Conservation (phyloP, 1,140 invertebrate species). For the Leptoteleia sp. region DNA sequence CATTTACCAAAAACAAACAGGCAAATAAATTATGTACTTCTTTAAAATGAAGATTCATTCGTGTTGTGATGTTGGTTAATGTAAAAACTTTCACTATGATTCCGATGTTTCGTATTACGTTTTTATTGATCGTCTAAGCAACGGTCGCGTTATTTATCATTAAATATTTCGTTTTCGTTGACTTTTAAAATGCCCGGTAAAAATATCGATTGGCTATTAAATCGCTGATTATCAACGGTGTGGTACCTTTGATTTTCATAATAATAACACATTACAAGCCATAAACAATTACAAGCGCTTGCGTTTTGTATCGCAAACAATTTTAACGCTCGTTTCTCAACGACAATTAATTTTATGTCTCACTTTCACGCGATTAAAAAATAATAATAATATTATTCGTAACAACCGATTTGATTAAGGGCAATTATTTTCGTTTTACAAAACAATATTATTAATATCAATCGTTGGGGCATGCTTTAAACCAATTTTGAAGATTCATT, state of each 20-base stretch:
- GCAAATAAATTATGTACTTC: slow-evolving; percentile 14
- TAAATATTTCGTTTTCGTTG: slow-evolving; percentile 30
- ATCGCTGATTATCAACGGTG: slow-evolving; percentile 35
- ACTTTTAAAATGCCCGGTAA: slow-evolving; percentile 27
- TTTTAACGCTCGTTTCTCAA: slow-evolving; percentile 34
- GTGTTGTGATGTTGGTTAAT: slow-evolving; percentile 18
- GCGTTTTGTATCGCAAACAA: slow-evolving; percentile 19
- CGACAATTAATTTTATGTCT: slow-evolving; percentile 28
- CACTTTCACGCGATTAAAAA: too few species aligned
- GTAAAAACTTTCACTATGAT: slow-evolving; percentile 32
- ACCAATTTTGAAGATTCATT: too few species aligned
- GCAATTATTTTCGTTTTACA: too few species aligned
- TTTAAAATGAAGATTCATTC: slow-evolving; percentile 32
- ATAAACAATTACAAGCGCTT: slow-evolving; percentile 42
- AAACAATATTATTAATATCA: too few species aligned
- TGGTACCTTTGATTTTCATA: slow-evolving; percentile 39
- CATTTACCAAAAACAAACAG: slow-evolving; percentile 3
- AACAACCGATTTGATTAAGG: too few species aligned
- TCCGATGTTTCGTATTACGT: slow-evolving; percentile 32
- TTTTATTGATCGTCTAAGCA: slow-evolving; percentile 29
- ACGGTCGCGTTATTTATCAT: slow-evolving; percentile 32
- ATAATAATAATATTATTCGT: too few species aligned
- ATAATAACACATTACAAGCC: slow-evolving; percentile 27
- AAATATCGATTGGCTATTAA: slow-evolving; percentile 34
- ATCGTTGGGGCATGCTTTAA: too few species aligned